Base-by-base conservation (phyloP, 2,888 invertebrate species). In the Dynastes grantii region DNA sequence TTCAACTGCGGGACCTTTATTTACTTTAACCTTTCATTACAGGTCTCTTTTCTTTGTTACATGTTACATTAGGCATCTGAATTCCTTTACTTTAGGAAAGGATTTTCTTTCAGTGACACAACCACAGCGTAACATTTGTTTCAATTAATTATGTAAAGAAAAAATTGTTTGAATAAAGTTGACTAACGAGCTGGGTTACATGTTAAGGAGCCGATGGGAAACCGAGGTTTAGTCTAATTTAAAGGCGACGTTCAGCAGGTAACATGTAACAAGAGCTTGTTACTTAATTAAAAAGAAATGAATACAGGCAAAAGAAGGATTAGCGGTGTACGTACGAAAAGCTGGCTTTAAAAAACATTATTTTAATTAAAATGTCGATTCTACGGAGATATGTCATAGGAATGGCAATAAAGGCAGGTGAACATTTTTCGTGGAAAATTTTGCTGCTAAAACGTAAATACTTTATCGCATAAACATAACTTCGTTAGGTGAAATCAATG, bases 231-330 rank as follows among this genome's bases (percentile, higher is more conserved):
- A 22, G 49, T 29, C 51, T 68, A 68, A 68, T 68, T 68, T 68
- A 51, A 68, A 51, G 51, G 27, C 29, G 51, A 22, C 4, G 27
- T 29, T 68, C 51, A 11, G 27, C 51, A 51, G 68, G 68, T 68
- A 51, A 68, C 68, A 68, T 68, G 32, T 51, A 29, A 68, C 68
- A 51, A 2, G 45, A 68, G 22, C 49, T 5, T 49, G 51, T 51
- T 68, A 51, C 51, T 68, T 68, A 68, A 68, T 68, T 68, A 68
- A 51, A 68, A 68, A 68, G 27, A 53, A 68, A 68, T 29, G 49
- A 68, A 29, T 68, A 29, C 29, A 29, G 40, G 32, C 13, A 32
- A 5, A 63, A 32, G 32, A 63, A 63, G 27, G 32, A 63, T 63
- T 63, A 63, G 63, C 11, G 29, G 13, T 32, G 29, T 32, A 22